Conservation (phyloP, 2,888 invertebrate species). For the Drosophila nr. perissopoda region DNA sequence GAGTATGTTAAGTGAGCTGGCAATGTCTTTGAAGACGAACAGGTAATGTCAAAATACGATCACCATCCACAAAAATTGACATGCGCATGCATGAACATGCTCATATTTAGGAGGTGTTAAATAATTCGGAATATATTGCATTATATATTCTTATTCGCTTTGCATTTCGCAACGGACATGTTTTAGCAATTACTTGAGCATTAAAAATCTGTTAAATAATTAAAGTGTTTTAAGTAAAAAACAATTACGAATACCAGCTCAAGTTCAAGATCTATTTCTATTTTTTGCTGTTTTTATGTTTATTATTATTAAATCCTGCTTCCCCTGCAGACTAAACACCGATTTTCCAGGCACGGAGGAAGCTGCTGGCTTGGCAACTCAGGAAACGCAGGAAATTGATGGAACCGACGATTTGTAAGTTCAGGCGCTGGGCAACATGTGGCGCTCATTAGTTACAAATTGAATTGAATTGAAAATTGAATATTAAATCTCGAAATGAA, state of each 20-base stretch:
- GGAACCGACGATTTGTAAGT: slow-evolving; percentile 30
- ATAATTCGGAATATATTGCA: not conserved
- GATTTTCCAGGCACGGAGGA: slow-evolving; percentile 17
- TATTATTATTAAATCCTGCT: not conserved
- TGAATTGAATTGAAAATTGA: not conserved
- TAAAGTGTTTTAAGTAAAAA: not conserved
- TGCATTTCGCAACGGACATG: not conserved
- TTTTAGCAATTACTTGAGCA: not conserved
- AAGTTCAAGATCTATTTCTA: accelerated
- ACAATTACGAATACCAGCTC: not conserved
- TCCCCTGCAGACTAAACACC: slow-evolving; percentile 14
- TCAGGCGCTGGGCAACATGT: slow-evolving; percentile 12
- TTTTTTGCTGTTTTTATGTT: not conserved
- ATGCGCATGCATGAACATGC: not conserved
- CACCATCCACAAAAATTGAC: not conserved
- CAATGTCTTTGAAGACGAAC: slow-evolving; percentile 65
- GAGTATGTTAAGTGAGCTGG: slow-evolving; percentile 44
- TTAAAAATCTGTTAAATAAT: not conserved
- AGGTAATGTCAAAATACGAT: slow-evolving; percentile 43
- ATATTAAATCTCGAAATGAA: not conserved
- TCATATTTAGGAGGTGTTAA: not conserved
- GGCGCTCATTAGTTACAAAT: not conserved
- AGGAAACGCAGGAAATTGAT: slow-evolving; percentile 29
- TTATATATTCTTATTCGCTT: not conserved
- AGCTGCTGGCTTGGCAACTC: slow-evolving; percentile 1